A percentile compares a stretch with the other conserved stretches of the same genome.
These are phyloP conservation scores for Lithosia quadra DNA, from an alignment of 2,888 invertebrate genomes.

Conservation along the genomic window DNA sequence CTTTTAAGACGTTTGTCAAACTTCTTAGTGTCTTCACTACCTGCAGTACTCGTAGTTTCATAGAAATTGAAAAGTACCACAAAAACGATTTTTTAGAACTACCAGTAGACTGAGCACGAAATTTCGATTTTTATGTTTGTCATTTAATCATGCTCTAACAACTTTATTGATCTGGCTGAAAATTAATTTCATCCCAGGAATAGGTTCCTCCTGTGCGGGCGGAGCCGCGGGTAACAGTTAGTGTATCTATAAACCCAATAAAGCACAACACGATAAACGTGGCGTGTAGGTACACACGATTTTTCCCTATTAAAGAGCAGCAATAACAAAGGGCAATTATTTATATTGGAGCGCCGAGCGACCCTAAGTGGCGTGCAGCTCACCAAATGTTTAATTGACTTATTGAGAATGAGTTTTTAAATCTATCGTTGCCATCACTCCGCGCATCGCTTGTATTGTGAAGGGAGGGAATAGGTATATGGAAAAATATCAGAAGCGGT, in stretches of 20 bases:
- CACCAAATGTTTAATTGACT: slow-evolving; percentile 85
- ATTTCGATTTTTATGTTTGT: no score
- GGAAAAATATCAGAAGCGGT: slow-evolving; percentile 8
- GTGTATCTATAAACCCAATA: slow-evolving; percentile 11
- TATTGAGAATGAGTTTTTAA: slow-evolving; percentile 84
- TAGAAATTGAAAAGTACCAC: not conserved
- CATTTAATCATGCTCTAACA: no score
- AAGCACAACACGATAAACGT: slow-evolving; percentile 17
- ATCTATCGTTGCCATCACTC: slow-evolving; percentile 77
- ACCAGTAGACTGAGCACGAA: no score
- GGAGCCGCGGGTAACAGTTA: not conserved
- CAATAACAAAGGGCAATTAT: slow-evolving; percentile 82
- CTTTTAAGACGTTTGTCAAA: not conserved
- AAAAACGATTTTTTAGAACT: not conserved
- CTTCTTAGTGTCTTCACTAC: not conserved
- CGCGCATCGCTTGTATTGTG: slow-evolving; percentile 65
- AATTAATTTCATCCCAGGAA: no score
- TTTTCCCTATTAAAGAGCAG: slow-evolving; percentile 65
- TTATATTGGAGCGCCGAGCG: slow-evolving; percentile 73
- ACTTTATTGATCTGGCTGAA: no score
- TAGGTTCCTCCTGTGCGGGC: not conserved
- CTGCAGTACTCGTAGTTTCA: not conserved
- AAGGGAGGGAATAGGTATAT: slow-evolving; percentile 15
- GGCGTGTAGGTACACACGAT: slow-evolving; percentile 51
- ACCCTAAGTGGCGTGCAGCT: slow-evolving; percentile 81